Conservation (phyloP, 1,140 invertebrate species). For the Platyura marginata region DNA sequence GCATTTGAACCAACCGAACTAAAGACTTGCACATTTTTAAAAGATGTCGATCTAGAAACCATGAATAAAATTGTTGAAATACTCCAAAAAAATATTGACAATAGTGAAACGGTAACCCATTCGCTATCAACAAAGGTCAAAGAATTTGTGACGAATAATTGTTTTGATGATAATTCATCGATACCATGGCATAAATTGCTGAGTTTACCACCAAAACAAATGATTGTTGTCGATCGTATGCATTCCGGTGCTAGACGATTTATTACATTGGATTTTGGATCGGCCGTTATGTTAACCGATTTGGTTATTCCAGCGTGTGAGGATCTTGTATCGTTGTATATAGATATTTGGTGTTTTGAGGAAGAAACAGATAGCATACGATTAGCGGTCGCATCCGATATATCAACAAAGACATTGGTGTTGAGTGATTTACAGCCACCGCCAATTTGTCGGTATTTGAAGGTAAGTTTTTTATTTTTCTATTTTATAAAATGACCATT, state of each 20-base stretch:
- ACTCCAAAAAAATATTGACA: no score
- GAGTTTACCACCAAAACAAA: constrained; percentile 57
- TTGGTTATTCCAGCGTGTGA: constrained; percentile 72
- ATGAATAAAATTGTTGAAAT: no score
- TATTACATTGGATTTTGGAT: constrained; percentile 79
- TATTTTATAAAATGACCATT: no score
- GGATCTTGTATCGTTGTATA: constrained; percentile 68
- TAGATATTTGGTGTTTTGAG: constrained; percentile 73
- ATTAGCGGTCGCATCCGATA: constrained; percentile 72
- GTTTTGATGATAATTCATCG: no score
- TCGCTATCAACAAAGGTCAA: no score
- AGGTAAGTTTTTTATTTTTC: constrained; percentile 33
- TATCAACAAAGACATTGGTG: constrained; percentile 61
- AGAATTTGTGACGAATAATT: no score
- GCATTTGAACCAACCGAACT: no score
- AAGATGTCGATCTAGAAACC: no score
- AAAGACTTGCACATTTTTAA: no score
- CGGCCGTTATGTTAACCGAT: constrained; percentile 69
- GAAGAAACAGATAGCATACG: constrained; percentile 70
- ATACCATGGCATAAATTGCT: constrained; percentile 59
- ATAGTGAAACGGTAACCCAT: no score
- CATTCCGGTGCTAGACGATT: constrained; percentile 73
- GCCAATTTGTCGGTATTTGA: constrained; percentile 71
- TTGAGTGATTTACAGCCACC: constrained; percentile 77
- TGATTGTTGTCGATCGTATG: constrained; percentile 82